phyloP scores from a whole-genome alignment of 1,140 invertebrate genomes.

The Medauroidea extradentata region DNA sequence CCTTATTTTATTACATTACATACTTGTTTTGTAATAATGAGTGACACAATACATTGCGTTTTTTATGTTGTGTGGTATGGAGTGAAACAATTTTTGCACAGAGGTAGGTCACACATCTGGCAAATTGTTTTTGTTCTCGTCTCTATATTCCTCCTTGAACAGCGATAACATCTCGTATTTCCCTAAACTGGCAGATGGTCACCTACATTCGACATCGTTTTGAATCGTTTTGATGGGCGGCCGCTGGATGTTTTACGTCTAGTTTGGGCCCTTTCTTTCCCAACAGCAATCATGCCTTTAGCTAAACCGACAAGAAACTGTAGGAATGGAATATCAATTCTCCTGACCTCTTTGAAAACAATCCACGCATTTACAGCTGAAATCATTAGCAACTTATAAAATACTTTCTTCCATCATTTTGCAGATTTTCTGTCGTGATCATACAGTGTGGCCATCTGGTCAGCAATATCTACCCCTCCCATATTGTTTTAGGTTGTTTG shows the following conservation, averaged over 20 bases:
- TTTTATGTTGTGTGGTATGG: too few relatives aligned
- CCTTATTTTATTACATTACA: too few relatives aligned
- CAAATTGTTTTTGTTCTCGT: too few relatives aligned
- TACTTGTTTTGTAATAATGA: too few relatives aligned
- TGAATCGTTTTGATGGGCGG: slow-evolving; percentile 18
- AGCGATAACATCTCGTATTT: slow-evolving; percentile 14
- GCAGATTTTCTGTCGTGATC: slow-evolving; percentile 23
- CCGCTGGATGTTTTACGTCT: slow-evolving; percentile 12
- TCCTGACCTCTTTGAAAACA: slow-evolving; percentile 13
- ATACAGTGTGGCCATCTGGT: slow-evolving; percentile 23
- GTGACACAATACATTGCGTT: too few relatives aligned
- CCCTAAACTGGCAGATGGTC: slow-evolving; percentile 18
- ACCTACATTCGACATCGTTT: slow-evolving; percentile 21
- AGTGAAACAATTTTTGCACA: too few relatives aligned
- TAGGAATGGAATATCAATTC: slow-evolving; percentile 14
- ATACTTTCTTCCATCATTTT: slow-evolving; percentile 27
- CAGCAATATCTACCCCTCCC: slow-evolving; percentile 26
- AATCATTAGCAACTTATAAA: slow-evolving; percentile 20
- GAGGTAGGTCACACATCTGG: too few relatives aligned
- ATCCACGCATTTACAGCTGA: slow-evolving; percentile 23
- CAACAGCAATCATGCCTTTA: slow-evolving; percentile 20
- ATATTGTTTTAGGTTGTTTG: too few relatives aligned
- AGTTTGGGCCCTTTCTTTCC: slow-evolving; percentile 6
- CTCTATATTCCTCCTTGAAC: not conserved
- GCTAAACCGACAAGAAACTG: slow-evolving; percentile 19